phyloP scores from a whole-genome alignment of 2,113 vertebrate species.

The Pedionomus torquatus region DNA sequence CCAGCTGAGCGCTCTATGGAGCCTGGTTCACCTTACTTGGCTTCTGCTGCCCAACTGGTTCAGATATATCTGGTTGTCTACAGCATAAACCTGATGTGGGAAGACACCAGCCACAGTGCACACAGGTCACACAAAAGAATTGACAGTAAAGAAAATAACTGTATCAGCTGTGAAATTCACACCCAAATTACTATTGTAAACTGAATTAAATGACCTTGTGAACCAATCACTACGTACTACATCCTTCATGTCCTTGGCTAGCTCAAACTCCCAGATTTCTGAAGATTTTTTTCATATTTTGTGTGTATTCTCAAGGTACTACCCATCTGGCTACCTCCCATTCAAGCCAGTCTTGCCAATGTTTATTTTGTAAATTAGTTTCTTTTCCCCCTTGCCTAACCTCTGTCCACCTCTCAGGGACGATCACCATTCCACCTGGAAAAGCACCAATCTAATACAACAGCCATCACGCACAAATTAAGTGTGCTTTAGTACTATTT shows the following conservation, averaged over 20 bases:
- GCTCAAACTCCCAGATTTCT: background rate
- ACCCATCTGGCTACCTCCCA: background rate
- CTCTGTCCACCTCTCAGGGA: background rate
- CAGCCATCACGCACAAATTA: background rate
- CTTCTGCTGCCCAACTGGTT: conserved; percentile 17
- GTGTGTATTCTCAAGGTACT: background rate
- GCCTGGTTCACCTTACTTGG: background rate
- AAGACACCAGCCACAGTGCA: background rate
- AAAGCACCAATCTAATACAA: background rate
- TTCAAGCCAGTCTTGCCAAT: background rate
- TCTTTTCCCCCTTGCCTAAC: background rate
- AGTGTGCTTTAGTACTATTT: background rate
- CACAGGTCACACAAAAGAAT: background rate
- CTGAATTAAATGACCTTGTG: background rate
- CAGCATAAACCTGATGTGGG: background rate
- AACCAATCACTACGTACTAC: background rate
- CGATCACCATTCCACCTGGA: background rate
- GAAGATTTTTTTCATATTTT: background rate
- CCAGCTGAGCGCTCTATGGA: background rate
- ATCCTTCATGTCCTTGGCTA: background rate
- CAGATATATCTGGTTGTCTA: background rate
- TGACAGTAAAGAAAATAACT: background rate
- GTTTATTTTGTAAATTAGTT: background rate
- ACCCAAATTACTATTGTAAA: background rate
- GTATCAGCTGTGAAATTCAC: background rate